Conservation (phyloP, 1,140 invertebrate genomes). For the Brachionus rotundiformis region DNA sequence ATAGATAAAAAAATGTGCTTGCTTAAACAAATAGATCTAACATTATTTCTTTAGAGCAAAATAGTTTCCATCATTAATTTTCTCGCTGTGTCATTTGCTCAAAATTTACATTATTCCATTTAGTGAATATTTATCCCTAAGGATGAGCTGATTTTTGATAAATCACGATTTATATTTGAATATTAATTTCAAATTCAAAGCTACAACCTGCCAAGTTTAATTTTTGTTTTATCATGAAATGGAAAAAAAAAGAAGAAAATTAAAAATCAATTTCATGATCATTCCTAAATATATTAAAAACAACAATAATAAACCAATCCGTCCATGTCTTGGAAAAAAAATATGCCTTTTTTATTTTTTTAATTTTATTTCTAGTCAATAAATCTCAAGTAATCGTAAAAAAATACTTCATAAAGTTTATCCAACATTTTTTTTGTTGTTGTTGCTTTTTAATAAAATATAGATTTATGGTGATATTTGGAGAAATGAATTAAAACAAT, state of each 20-base stretch:
- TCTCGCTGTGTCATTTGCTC: neutral
- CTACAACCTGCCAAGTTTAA: neutral
- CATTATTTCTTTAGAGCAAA: neutral
- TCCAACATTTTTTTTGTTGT: neutral
- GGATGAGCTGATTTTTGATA: neutral
- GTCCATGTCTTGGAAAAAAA: conserved; percentile 4
- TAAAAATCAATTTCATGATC: neutral
- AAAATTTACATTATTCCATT: neutral
- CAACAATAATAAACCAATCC: neutral
- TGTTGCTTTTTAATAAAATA: neutral
- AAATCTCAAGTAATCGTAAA: neutral
- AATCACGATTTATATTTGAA: neutral
- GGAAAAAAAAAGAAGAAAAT: neutral
- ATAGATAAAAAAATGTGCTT: neutral
- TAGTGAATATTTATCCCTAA: neutral
- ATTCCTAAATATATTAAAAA: neutral
- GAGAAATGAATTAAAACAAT: neutral
- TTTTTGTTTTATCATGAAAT: neutral
- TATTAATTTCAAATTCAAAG: neutral
- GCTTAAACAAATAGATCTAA: neutral
- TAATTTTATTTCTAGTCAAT: neutral
- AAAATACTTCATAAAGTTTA: neutral
- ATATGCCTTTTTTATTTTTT: neutral
- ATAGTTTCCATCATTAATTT: neutral
- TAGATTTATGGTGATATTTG: neutral